Percentiles rank a stretch among this genome's conserved stretches.
Conservation (phyloP, 2,888 invertebrate species). For the Hydroisotoma schaefferi region DNA sequence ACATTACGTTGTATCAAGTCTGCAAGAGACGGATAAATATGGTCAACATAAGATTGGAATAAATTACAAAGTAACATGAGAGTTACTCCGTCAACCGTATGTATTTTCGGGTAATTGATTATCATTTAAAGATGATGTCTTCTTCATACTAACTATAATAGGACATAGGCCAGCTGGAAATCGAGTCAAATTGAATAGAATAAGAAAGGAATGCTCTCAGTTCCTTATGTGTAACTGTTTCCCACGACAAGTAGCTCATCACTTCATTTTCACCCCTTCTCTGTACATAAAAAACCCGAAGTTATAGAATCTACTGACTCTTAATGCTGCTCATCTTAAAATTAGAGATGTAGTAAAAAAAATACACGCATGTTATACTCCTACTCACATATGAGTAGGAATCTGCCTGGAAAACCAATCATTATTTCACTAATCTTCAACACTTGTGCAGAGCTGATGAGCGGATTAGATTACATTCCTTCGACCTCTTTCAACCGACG, state of each 20-base stretch:
- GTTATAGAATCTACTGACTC: neutral
- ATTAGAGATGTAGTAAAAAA: neutral
- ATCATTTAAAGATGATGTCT: no score
- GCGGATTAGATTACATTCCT: conserved; percentile 7
- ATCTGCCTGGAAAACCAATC: conserved; percentile 7
- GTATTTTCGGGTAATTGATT: no score
- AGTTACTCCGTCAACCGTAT: no score
- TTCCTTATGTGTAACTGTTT: neutral
- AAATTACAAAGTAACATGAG: no score
- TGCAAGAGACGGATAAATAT: no score
- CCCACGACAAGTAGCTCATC: conserved; percentile 7
- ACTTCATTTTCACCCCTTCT: neutral
- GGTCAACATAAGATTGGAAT: no score
- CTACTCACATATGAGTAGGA: neutral
- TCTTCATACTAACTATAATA: no score
- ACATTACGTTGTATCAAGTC: no score
- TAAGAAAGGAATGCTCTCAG: neutral
- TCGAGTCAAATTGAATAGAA: neutral
- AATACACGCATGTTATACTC: neutral
- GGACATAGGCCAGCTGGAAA: no score
- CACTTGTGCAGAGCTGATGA: neutral
- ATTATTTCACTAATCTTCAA: conserved; percentile 7
- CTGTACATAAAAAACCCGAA: no score
- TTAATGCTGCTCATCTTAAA: neutral
- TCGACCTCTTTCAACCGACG: neutral